Percentiles rank a stretch among this genome's conserved stretches.
Evolutionary conservation across 2,113 vertebrate species (phyloP).

Genomic region (Hemiscyllium ocellatum): DNA sequence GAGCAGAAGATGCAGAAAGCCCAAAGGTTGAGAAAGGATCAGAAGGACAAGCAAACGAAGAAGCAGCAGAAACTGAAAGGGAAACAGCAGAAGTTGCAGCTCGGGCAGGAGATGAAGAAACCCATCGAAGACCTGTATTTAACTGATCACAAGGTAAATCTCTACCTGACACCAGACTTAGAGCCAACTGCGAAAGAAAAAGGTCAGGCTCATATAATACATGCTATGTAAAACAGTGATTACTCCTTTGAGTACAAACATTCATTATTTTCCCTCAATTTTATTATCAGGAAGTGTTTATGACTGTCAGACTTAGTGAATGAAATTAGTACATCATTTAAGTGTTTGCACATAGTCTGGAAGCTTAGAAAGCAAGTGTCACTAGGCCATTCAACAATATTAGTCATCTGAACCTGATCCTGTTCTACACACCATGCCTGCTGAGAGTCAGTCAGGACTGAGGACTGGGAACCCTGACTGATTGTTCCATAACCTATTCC

Average conservation of each 20-base stretch:
- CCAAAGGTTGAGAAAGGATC: conserved; percentile 39
- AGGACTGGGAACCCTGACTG: no score
- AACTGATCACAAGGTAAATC: conserved; percentile 76
- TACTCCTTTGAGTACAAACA: background rate
- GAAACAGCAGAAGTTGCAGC: conserved; percentile 80
- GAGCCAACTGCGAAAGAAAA: background rate
- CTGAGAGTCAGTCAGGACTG: no score
- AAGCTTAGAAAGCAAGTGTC: background rate
- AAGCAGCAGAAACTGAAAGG: conserved; percentile 73
- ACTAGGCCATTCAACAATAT: background rate
- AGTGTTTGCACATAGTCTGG: no score
- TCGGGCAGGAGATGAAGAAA: conserved; percentile 88
- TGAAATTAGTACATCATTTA: background rate
- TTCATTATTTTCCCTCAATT: background rate
- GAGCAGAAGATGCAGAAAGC: conserved; percentile 45
- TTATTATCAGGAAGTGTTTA: background rate
- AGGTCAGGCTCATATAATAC: background rate
- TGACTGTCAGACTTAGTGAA: no score
- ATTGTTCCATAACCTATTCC: background rate
- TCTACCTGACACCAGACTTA: background rate
- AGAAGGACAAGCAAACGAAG: conserved; percentile 65
- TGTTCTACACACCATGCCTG: background rate
- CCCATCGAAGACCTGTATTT: conserved; percentile 93
- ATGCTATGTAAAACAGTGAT: background rate
- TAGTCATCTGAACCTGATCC: background rate